These are phyloP conservation scores for Brenthis daphne DNA, from an alignment of 2,888 invertebrate genomes.

Conservation along the genomic window DNA sequence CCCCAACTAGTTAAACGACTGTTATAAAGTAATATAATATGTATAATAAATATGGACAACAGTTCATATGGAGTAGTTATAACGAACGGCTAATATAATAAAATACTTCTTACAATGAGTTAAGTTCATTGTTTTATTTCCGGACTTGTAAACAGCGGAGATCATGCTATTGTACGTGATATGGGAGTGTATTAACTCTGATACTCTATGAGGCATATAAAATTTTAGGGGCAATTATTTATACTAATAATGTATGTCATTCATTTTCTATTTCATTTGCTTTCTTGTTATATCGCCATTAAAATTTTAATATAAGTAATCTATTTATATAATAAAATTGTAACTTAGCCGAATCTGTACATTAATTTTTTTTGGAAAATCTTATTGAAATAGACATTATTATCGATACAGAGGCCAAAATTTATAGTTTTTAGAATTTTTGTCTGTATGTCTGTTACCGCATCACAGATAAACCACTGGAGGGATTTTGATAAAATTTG, in stretches of 20 bases:
- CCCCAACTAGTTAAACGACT: constrained; percentile 16
- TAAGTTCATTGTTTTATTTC: constrained; percentile 25
- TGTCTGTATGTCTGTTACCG: no score
- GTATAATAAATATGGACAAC: constrained; percentile 14
- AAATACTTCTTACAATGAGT: constrained; percentile 22
- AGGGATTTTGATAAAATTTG: no score
- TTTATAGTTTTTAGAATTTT: no score
- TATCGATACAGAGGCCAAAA: no score
- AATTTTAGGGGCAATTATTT: no score
- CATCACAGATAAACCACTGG: no score
- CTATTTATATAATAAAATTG: neutral
- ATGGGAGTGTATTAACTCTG: neutral
- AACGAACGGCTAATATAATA: constrained; percentile 29
- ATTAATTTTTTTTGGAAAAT: no score
- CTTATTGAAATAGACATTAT: no score
- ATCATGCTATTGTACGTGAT: constrained; percentile 15
- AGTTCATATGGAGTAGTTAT: constrained; percentile 10
- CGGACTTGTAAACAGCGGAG: constrained; percentile 14
- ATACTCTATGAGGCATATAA: no score
- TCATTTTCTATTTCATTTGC: neutral
- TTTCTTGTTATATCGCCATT: neutral
- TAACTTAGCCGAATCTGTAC: no score
- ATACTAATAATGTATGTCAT: no score
- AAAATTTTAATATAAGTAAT: neutral
- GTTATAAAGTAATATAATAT: constrained; percentile 25